Evolutionary conservation across 2,888 invertebrate species (phyloP), one percentile per base, ranked within the genome.

Genomic region (Anaspis maculata): DNA sequence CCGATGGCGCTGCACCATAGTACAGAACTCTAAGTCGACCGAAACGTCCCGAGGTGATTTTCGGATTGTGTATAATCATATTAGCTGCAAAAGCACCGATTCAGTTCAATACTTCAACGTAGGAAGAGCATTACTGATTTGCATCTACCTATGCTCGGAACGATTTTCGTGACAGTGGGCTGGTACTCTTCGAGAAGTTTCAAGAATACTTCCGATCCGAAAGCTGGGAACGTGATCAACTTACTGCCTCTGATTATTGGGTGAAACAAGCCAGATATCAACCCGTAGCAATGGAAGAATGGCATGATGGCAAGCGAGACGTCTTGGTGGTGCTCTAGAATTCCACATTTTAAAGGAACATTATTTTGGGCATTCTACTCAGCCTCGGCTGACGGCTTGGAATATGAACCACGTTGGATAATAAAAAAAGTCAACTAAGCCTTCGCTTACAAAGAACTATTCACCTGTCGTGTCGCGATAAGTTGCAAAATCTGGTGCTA

Each of bases 11-110:
- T 0, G 84, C 84, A 1, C 82, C 84, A 36, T 71, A 73, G 2
- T 77, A 56, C 6, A 82, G 49, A 0, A 57, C 52, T 12, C 71
- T 67, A 2, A 83, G 43, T 15, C 61, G 56, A 9, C 69, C 65
- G 12, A 83, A 57, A 49, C 79, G 72, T 46, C 70, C 69, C 11
- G 68, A 57, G 10, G 63, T 70, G 2, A 79, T 69, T 13, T 66
- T 52, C 1, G 70, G 37, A 32, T 19, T 73, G 67, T 0, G 77
- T 73, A 57, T 77, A 70, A 39, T 78, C 73, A 1, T 74, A 73
- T 67, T 88, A 71, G 46, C 84, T 75, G 12, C 84, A 60, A 2
- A 76, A 87, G 71, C n/a, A n/a, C n/a, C n/a, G n/a, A n/a, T n/a
- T n/a, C n/a, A n/a, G n/a, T n/a, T n/a, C 78, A 78, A 65, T 3